These are phyloP conservation scores for Epizoanthus ramosus DNA, from an alignment of 92 coral and sea anemone species.

Conservation along the genomic window DNA sequence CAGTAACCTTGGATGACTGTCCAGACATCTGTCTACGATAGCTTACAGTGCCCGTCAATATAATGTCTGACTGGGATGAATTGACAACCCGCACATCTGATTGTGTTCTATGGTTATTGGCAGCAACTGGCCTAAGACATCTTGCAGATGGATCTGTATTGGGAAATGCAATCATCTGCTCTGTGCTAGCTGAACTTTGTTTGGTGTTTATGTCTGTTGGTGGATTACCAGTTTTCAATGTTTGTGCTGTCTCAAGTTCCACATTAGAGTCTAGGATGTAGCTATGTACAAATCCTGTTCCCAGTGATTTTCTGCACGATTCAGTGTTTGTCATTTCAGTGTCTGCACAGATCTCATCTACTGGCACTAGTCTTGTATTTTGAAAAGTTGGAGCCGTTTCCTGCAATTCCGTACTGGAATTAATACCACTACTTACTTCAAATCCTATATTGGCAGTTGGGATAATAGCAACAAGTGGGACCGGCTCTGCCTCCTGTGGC, in stretches of 20 bases:
- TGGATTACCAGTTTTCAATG: background rate
- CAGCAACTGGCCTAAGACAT: background rate
- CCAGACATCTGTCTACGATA: too few relatives aligned
- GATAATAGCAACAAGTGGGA: constrained; percentile 27
- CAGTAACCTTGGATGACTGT: too few relatives aligned
- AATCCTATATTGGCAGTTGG: constrained; percentile 24
- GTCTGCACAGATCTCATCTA: background rate
- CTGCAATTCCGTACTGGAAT: background rate
- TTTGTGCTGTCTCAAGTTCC: background rate
- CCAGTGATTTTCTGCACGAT: background rate
- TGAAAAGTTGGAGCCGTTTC: background rate
- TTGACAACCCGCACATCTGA: background rate
- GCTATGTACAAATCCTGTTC: background rate
- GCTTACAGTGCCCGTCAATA: too few relatives aligned
- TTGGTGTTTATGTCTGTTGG: background rate
- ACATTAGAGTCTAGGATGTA: background rate
- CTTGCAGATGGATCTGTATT: background rate
- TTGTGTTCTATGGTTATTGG: background rate
- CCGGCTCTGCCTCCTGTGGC: background rate
- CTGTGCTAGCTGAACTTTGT: background rate
- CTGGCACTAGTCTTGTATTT: too few relatives aligned
- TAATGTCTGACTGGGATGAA: too few relatives aligned
- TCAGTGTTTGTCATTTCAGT: background rate
- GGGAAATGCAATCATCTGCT: background rate
- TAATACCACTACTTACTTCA: background rate